Evolutionary conservation across 2,113 vertebrate genomes (phyloP).

Genomic region (Vulpes vulpes): DNA sequence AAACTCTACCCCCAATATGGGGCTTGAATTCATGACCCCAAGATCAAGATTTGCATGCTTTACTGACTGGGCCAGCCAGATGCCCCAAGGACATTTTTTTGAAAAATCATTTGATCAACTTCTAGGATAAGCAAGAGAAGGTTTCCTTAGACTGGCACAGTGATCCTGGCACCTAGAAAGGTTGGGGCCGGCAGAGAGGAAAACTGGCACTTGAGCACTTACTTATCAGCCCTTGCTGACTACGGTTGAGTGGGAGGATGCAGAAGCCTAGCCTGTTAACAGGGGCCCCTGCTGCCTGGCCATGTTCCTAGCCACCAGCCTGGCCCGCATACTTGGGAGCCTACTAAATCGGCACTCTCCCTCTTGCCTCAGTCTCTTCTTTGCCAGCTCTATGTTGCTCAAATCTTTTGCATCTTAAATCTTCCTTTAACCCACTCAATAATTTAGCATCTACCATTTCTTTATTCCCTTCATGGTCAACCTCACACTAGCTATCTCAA

Average conservation of each 20-base stretch:
- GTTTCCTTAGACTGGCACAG: background rate
- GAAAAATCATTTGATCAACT: background rate
- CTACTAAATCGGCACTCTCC: background rate
- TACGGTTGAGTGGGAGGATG: background rate
- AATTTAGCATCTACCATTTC: background rate
- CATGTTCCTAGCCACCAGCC: background rate
- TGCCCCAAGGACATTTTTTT: background rate
- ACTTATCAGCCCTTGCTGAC: background rate
- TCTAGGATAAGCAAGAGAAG: background rate
- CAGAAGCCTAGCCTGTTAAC: background rate
- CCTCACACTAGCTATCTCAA: background rate
- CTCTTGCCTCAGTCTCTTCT: background rate
- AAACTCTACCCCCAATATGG: background rate
- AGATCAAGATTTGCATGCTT: background rate
- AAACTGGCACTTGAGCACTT: background rate
- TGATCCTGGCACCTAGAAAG: background rate
- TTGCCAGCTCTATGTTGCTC: background rate
- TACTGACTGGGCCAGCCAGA: background rate
- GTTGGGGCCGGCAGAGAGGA: background rate
- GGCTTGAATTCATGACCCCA: background rate
- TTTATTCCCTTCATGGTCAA: background rate
- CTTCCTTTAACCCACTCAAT: background rate
- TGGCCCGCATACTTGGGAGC: background rate
- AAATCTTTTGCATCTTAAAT: constrained; percentile 43
- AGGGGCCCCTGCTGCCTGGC: background rate